These are phyloP conservation scores for Triops longicaudatus DNA, from an alignment of 1,140 invertebrate genomes.

Conservation along the genomic window DNA sequence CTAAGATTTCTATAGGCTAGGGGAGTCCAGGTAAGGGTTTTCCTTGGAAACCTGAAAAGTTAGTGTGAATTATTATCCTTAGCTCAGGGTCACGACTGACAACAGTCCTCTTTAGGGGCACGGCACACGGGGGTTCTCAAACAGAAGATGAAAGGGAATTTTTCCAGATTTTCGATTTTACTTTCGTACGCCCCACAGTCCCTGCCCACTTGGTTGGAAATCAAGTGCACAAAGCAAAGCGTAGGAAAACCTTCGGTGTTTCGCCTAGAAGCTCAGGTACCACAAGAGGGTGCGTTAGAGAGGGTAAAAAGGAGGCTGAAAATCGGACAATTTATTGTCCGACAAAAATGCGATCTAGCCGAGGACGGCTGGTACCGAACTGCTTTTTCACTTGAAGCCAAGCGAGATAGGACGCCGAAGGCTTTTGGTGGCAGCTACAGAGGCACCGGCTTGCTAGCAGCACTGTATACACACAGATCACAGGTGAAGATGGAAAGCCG, in stretches of 20 bases:
- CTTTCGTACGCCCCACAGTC: not conserved
- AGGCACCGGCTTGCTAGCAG: not conserved
- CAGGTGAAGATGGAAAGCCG: not conserved
- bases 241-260: not conserved
- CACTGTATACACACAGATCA: not conserved
- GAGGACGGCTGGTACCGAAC: not conserved
- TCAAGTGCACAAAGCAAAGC: not conserved
- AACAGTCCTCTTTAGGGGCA: not conserved
- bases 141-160: not conserved
- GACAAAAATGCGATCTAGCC: not conserved
- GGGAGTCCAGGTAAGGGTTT: conserved; percentile 3
- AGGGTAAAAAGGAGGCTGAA: not conserved
- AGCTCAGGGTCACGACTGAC: not conserved
- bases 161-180: conserved; percentile 4
- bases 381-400: not conserved
- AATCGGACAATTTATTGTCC: conserved; percentile 8
- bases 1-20: not conserved
- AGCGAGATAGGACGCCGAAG: not conserved
- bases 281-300: not conserved
- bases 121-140: not conserved
- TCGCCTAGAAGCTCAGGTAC: not conserved
- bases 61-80: not conserved
- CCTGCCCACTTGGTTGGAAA: not conserved
- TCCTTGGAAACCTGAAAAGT: not conserved
- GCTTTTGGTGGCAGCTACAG: not conserved